Evolutionary conservation across 2,888 invertebrate species (phyloP), one percentile per base, ranked within the genome.

Genomic region (Coelopa pilipes): DNA sequence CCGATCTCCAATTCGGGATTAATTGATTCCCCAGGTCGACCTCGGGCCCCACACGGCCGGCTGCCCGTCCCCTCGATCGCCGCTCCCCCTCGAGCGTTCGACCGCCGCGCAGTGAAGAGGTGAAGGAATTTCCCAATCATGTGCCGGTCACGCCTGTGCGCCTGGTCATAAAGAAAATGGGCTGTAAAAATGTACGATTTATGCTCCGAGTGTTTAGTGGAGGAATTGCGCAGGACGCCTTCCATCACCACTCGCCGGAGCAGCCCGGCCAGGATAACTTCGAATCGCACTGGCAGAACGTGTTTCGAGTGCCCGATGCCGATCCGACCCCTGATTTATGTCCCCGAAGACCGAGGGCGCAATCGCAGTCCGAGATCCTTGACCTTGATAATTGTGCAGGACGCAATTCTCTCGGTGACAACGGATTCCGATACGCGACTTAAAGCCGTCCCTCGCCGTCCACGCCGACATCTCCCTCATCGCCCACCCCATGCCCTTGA

Each of bases 71-170:
- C 34, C 34, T 34, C 7, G n/a, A n/a, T n/a, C n/a, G n/a, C n/a
- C n/a, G n/a, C n/a, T n/a, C n/a, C n/a, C n/a, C n/a, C n/a, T n/a
- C n/a, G n/a, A n/a, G n/a, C n/a, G n/a, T n/a, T n/a, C n/a, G n/a
- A n/a, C 34, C 34, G 34, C 34, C 34, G 34, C 34, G 4, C n/a
- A n/a, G n/a, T n/a, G n/a, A n/a, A 13, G 9, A 55, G 3, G 24
- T 13, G 34, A 55, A 63, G 46, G 46, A 17, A 53, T 47, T 53
- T 50, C 24, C 19, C 47, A 45, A 60, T 55, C 66, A 11, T 24
- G 55, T 68, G 71, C 74, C 46, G 71, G 74, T 65, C 74, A 69
- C 68, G 67, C 63, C 55, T 68, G 53, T 45, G 55, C 34, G 0
- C n/a, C n/a, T n/a, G 53, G 47, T 57, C 19, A 68, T 68, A 72